Conservation (phyloP, 23 tunicate genomes). For the Aplidium turbinatum region DNA sequence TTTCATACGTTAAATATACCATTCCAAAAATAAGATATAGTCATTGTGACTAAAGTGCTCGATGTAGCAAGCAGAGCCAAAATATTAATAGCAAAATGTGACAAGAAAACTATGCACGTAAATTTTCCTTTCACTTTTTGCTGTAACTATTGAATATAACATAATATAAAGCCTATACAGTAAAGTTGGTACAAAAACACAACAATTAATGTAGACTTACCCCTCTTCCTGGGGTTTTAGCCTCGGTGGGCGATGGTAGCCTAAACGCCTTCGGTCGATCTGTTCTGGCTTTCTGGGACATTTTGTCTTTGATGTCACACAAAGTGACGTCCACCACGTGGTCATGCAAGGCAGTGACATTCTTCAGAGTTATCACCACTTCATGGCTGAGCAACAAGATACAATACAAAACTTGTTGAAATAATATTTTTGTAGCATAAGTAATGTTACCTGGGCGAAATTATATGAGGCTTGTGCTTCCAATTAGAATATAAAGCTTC, state of each 20-base stretch:
- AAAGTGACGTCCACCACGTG: constrained; percentile 68
- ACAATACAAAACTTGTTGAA: not conserved
- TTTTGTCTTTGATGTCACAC: constrained; percentile 80
- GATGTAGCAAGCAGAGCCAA: too few relatives aligned
- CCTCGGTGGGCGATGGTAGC: constrained; percentile 62
- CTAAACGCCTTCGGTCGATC: constrained; percentile 93
- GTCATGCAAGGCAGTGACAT: constrained; percentile 47
- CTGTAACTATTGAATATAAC: too few relatives aligned
- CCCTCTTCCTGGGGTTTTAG: constrained; percentile 61
- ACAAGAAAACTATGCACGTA: too few relatives aligned
- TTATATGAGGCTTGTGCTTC: too few relatives aligned
- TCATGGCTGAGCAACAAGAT: constrained; percentile 87
- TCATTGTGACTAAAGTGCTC: too few relatives aligned
- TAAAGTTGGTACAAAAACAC: not conserved
- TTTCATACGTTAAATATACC: too few relatives aligned
- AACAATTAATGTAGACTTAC: too few relatives aligned
- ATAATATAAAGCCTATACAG: too few relatives aligned
- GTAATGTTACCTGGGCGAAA: too few relatives aligned
- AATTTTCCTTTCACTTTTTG: too few relatives aligned
- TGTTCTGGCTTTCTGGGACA: constrained; percentile 74
- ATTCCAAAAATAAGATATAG: too few relatives aligned
- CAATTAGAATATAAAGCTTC: not conserved
- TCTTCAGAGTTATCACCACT: constrained; percentile 50
- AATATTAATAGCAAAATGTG: too few relatives aligned
- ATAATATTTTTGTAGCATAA: not conserved